Percentiles rank a stretch among this genome's conserved stretches.
Evolutionary conservation across 2,797 vertebrate species (phyloP).

Genomic region (Thamnophis elegans): DNA sequence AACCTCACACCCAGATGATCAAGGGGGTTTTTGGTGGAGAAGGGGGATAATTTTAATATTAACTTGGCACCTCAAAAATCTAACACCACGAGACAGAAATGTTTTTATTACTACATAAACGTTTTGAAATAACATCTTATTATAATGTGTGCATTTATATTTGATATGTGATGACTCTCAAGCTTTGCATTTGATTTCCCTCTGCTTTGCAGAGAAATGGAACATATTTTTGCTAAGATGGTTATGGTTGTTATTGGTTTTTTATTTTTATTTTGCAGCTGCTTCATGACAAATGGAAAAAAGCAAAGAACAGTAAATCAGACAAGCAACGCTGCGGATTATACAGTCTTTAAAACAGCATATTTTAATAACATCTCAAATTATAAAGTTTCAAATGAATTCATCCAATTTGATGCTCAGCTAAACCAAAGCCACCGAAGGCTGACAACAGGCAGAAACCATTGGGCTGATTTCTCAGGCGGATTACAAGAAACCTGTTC

Average conservation of each 20-base stretch:
- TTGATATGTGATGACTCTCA: slow-evolving; percentile 75
- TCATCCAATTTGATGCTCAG: slow-evolving; percentile 52
- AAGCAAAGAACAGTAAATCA: slow-evolving; percentile 60
- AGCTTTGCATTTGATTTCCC: slow-evolving; percentile 73
- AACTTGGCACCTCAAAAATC: slow-evolving; percentile 70
- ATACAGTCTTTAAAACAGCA: slow-evolving; percentile 57
- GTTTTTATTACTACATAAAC: slow-evolving; percentile 68
- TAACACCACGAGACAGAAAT: slow-evolving; percentile 72
- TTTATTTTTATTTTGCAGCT: slow-evolving; percentile 43
- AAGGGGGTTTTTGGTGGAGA: not conserved
- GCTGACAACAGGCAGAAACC: not conserved
- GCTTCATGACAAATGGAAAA: slow-evolving; percentile 58
- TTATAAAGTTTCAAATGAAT: slow-evolving; percentile 53
- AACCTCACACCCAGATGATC: slow-evolving; percentile 64
- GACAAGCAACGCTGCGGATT: slow-evolving; percentile 43
- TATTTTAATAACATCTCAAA: slow-evolving; percentile 58
- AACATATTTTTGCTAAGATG: slow-evolving; percentile 60
- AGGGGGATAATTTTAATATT: slow-evolving; percentile 64
- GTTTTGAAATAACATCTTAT: slow-evolving; percentile 70
- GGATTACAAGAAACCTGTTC: not conserved
- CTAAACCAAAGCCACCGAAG: slow-evolving; percentile 48
- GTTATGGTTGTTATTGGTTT: slow-evolving; percentile 20
- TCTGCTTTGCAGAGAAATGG: slow-evolving; percentile 66
- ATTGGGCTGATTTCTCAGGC: not conserved
- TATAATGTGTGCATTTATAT: slow-evolving; percentile 76